Evolutionary conservation across 2,888 invertebrate genomes (phyloP), one percentile per base, ranked within the genome.

Genomic region (Abrostola triplasia): DNA sequence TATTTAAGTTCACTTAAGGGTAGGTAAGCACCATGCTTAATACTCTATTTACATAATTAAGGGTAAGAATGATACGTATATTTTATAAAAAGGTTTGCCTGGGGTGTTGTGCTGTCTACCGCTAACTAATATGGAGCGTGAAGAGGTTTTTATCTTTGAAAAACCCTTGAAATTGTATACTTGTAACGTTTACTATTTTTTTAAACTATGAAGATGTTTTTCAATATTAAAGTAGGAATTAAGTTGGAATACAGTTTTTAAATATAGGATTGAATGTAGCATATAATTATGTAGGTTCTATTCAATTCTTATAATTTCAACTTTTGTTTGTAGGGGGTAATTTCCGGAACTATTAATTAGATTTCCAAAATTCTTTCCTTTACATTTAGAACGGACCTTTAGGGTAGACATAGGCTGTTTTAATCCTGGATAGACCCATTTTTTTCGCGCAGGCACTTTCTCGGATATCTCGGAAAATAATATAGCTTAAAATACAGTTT

Each of bases 31-130:
- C 70, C 74, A 70, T 41, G 69, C 51, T 76, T 59, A 67, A 78
- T 67, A 64, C 67, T 67, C 62, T 73, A 67, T 79, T 73, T 73
- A 73, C 62, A 73, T 79, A 70, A 70, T 67, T 56, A 67, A 66
- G 79, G 77, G 74, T 50, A 61, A 50, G 24, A 77, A 66, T 73
- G 64, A 73, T 65, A 65, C 66, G 55, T 70, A 36, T 56, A 62
- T 53, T 73, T 73, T 59, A 63, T 59, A 64, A 73, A 59, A 70
- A 76, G 13, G 49, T 48, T 65, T 11, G 36, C 8, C 36, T 42
- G 72, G 73, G 56, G 37, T 72, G 64, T 48, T 60, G 63, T 53
- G 48, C 53, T 68, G 52, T 42, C 8, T 67, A 67, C 51, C 50
- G 36, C 13, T 44, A 60, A 62, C 50, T 59, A 65, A 62, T 52